Evolutionary conservation across 2,888 invertebrate species (phyloP).

Genomic region (Catocala fraxini): DNA sequence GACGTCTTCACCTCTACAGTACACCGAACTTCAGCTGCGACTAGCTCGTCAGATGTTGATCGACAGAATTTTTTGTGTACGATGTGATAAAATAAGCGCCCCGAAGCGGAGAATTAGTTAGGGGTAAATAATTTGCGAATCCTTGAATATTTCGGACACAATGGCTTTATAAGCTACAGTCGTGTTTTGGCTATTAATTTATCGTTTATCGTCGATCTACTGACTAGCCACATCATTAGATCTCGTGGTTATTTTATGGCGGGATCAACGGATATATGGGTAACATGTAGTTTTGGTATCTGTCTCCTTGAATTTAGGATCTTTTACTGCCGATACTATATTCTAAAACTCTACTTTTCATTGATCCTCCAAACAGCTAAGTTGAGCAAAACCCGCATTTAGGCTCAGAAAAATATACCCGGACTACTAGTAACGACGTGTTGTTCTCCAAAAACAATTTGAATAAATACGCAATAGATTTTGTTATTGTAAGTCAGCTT

Average conservation of each 20-base stretch:
- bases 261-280: not conserved
- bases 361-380: too few relatives aligned
- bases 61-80: conserved; percentile 72
- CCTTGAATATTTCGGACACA: conserved; percentile 38
- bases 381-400: too few relatives aligned
- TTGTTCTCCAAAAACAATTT: too few relatives aligned
- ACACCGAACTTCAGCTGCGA: conserved; percentile 77
- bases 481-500: conserved; percentile 9
- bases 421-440: too few relatives aligned
- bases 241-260: not conserved
- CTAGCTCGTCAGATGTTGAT: conserved; percentile 81
- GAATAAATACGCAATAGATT: not conserved
- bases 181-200: conserved; percentile 11
- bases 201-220: conserved; percentile 7
- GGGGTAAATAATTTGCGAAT: conserved; percentile 49
- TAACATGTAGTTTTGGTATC: too few relatives aligned
- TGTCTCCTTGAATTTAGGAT: too few relatives aligned
- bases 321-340: too few relatives aligned
- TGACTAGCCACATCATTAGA: not conserved
- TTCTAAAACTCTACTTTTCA: too few relatives aligned
- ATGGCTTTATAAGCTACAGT: conserved; percentile 26
- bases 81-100: conserved; percentile 57
- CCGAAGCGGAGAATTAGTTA: conserved; percentile 46
- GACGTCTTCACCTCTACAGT: conserved; percentile 44
- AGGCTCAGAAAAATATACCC: too few relatives aligned